Percentiles rank a stretch among this genome's conserved stretches.
Conservation (phyloP, 2,113 vertebrate genomes). For the Chlamydotis undulata region DNA sequence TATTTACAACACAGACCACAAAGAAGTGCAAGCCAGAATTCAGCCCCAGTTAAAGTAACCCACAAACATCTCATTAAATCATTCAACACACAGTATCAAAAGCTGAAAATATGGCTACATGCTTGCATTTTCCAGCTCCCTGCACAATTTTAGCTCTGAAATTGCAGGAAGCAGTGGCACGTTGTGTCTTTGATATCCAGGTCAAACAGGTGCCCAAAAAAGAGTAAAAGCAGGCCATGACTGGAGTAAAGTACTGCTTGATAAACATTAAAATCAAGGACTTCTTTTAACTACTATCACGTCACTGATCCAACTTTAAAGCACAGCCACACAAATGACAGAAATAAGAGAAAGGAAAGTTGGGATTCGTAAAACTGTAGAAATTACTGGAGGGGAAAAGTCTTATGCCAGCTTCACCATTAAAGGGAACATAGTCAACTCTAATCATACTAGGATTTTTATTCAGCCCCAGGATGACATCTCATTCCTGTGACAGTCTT, state of each 20-base stretch:
- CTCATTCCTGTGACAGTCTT: not conserved
- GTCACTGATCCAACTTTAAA: not conserved
- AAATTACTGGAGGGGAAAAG: not conserved
- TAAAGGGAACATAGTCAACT: not conserved
- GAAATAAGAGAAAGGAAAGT: not conserved
- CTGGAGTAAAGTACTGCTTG: not conserved
- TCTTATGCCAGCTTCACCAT: not conserved
- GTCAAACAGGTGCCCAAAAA: not conserved
- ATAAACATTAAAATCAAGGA: not conserved
- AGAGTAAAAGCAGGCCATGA: not conserved
- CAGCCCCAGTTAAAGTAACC: not conserved
- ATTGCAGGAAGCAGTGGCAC: not conserved
- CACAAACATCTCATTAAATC: constrained; percentile 33
- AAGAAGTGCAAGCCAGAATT: constrained; percentile 14
- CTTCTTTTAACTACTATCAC: not conserved
- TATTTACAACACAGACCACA: constrained; percentile 1
- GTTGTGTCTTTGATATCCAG: not conserved
- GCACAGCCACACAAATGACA: not conserved
- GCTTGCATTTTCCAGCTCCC: not conserved
- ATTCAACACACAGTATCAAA: not conserved
- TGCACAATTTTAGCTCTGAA: not conserved
- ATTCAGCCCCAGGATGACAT: not conserved
- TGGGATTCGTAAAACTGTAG: not conserved
- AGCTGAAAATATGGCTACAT: not conserved
- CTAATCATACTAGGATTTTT: not conserved